phyloP scores from a whole-genome alignment of 2,797 vertebrate species.

The Anguilla megastoma region DNA sequence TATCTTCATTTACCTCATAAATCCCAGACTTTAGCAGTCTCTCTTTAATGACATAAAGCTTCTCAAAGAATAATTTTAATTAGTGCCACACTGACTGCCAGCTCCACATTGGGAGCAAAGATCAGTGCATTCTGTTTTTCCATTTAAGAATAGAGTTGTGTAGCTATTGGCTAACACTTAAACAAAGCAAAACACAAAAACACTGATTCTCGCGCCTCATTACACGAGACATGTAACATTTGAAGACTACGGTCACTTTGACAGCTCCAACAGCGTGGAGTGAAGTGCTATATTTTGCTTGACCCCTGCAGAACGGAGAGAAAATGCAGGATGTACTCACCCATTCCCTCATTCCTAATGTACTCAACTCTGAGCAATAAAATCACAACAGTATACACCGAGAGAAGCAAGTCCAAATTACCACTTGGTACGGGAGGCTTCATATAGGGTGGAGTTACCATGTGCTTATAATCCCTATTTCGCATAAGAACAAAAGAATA shows the following conservation, averaged over 20 bases:
- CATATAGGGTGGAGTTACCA: not conserved
- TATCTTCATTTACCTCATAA: not conserved
- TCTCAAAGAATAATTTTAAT: not conserved
- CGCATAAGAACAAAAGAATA: not conserved
- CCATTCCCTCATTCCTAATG: not conserved
- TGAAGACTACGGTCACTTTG: not conserved
- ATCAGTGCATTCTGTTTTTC: not conserved
- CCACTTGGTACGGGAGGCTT: not conserved
- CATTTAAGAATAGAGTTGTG: not conserved
- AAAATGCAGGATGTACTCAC: not conserved
- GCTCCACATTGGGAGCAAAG: not conserved
- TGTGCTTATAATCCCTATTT: not conserved
- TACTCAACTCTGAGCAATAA: not conserved
- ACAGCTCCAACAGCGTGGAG: not conserved
- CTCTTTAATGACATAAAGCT: slow-evolving; percentile 6
- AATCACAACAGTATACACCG: not conserved
- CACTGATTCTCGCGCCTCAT: not conserved
- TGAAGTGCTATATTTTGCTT: not conserved
- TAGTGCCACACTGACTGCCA: not conserved
- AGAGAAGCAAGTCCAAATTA: not conserved
- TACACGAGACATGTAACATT: not conserved
- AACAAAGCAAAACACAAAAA: not conserved
- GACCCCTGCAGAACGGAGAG: not conserved
- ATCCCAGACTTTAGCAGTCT: not conserved
- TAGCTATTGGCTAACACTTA: not conserved